Percentiles rank a stretch among this genome's conserved stretches.
These are phyloP conservation scores for Drosophila kanekoi DNA, from an alignment of 2,888 invertebrate genomes.

Conservation along the genomic window DNA sequence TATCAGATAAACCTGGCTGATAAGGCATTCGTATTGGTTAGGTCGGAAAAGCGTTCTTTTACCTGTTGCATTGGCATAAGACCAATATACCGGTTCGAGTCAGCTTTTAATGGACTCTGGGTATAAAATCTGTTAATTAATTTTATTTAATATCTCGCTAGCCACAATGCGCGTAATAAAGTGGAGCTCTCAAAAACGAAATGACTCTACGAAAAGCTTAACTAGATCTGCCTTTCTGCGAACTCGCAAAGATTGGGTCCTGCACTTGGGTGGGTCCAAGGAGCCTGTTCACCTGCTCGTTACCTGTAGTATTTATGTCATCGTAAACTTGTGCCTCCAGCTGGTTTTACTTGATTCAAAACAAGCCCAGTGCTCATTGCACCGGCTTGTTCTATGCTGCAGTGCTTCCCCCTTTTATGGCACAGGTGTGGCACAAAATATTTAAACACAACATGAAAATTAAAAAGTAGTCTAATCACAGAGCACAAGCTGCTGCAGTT, in stretches of 20 bases:
- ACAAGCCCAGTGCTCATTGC: slow-evolving; percentile 44
- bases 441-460: slow-evolving; percentile 77
- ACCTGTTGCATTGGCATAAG: too few relatives aligned
- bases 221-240: background rate
- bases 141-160: too few relatives aligned
- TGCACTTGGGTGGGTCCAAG: slow-evolving; percentile 49
- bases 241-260: slow-evolving; percentile 17
- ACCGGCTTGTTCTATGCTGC: slow-evolving; percentile 5
- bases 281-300: slow-evolving; percentile 57
- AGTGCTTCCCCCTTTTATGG: slow-evolving; percentile 37
- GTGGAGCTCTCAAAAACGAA: too few relatives aligned
- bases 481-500: slow-evolving; percentile 39
- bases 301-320: slow-evolving; percentile 77
- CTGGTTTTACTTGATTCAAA: slow-evolving; percentile 65
- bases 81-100: too few relatives aligned
- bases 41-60: too few relatives aligned
- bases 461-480: slow-evolving; percentile 78
- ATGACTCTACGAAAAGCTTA: background rate
- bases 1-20: too few relatives aligned
- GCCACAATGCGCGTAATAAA: too few relatives aligned
- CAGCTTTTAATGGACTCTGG: too few relatives aligned
- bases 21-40: too few relatives aligned
- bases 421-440: slow-evolving; percentile 75
- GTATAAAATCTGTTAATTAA: too few relatives aligned
- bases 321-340: slow-evolving; percentile 76